Evolutionary conservation across 2,888 invertebrate genomes (phyloP).

Genomic region (Drosophila aldrichi): DNA sequence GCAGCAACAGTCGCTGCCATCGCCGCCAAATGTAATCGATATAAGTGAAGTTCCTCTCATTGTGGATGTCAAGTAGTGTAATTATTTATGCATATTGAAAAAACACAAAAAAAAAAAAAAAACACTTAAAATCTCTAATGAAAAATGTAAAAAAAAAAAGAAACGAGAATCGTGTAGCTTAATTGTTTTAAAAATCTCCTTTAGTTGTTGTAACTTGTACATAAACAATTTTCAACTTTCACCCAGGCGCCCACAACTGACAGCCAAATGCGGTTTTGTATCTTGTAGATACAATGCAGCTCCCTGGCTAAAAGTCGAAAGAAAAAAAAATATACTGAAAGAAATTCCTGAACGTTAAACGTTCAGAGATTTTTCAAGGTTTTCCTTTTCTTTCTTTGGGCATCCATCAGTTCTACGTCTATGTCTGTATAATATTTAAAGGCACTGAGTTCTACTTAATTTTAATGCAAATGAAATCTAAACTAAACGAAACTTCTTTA

Average conservation of each 20-base stretch:
- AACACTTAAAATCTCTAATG: conserved; percentile 29
- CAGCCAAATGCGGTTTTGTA: conserved; percentile 31
- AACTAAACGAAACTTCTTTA: conserved; percentile 41
- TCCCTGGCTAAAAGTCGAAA: conserved; percentile 30
- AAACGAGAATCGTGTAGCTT: conserved; percentile 60
- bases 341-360: conserved; percentile 56
- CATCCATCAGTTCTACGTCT: conserved; percentile 40
- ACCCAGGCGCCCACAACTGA: conserved; percentile 44
- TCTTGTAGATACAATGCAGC: conserved; percentile 24
- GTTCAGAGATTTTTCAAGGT: conserved; percentile 30
- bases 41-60: conserved; percentile 85
- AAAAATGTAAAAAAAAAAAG: conserved; percentile 64
- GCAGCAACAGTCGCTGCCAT: conserved; percentile 72
- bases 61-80: conserved; percentile 85
- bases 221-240: conserved; percentile 68
- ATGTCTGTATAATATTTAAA: conserved; percentile 76
- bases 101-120: conserved; percentile 39
- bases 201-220: conserved; percentile 74
- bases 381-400: conserved; percentile 23
- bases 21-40: conserved; percentile 85
- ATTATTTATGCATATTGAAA: conserved; percentile 74
- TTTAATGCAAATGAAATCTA: conserved; percentile 54
- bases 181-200: conserved; percentile 69
- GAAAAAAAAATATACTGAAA: conserved; percentile 39
- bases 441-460: conserved; percentile 85